Evolutionary conservation across 2,113 vertebrate genomes (phyloP).

Genomic region (Mohoua ochrocephala): DNA sequence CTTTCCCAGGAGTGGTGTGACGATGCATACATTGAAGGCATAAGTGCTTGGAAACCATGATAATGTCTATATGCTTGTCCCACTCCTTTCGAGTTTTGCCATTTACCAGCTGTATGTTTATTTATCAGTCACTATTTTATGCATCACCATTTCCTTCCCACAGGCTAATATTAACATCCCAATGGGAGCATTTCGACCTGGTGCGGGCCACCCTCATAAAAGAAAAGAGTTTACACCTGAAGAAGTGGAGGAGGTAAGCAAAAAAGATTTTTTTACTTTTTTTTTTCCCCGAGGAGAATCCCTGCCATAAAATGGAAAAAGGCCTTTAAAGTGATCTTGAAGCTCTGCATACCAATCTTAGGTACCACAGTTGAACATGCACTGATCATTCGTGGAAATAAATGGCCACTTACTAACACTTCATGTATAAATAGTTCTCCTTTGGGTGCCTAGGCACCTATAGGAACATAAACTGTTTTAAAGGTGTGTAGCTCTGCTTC

Average conservation of each 20-base stretch:
- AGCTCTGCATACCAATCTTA: neutral
- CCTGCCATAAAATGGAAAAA: neutral
- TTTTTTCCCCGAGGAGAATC: neutral
- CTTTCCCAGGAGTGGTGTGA: neutral
- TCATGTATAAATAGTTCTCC: neutral
- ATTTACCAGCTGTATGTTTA: neutral
- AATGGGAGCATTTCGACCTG: conserved; percentile 96
- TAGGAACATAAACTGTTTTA: neutral
- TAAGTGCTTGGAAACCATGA: neutral
- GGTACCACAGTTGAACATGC: neutral
- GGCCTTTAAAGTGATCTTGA: neutral
- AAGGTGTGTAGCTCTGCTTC: neutral
- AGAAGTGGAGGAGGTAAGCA: conserved; percentile 85
- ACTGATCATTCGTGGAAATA: neutral
- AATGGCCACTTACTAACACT: neutral
- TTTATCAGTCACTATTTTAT: neutral
- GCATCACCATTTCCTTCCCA: conserved; percentile 40
- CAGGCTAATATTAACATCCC: conserved; percentile 99
- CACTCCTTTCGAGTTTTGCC: neutral
- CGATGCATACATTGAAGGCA: neutral
- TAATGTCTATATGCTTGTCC: neutral
- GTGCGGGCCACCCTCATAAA: conserved; percentile 91
- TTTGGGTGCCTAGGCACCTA: neutral
- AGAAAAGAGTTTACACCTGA: conserved; percentile 88
- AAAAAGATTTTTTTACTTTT: neutral